Percentiles rank a stretch among this genome's conserved stretches.
Evolutionary conservation across 2,113 vertebrate species (phyloP).

Genomic region (Pseudorasbora parva): DNA sequence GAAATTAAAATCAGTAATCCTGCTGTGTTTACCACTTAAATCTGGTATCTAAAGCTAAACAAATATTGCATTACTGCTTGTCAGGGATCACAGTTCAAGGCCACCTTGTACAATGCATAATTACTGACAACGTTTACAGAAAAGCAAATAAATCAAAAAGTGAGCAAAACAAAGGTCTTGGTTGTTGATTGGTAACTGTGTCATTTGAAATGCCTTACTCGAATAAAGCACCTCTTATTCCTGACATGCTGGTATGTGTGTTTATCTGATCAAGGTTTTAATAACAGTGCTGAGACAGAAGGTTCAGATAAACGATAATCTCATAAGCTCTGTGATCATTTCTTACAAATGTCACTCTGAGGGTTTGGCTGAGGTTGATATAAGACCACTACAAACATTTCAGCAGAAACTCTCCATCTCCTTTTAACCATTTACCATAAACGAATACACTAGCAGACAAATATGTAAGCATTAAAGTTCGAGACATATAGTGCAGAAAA

Average conservation of each 20-base stretch:
- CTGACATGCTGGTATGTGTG: too few species aligned
- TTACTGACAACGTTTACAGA: background rate
- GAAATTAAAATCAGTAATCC: slow-evolving; percentile 42
- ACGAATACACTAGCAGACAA: background rate
- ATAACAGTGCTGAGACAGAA: slow-evolving; percentile 9
- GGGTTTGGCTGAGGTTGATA: background rate
- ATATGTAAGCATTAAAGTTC: background rate
- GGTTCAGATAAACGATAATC: slow-evolving; percentile 19
- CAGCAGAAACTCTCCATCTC: background rate
- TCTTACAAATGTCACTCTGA: background rate
- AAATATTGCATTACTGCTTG: background rate
- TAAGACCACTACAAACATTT: background rate
- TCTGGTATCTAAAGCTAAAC: background rate
- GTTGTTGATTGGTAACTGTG: background rate
- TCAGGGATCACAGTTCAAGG: background rate
- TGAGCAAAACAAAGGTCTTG: background rate
- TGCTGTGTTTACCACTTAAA: background rate
- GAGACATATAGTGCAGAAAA: background rate
- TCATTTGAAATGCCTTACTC: background rate
- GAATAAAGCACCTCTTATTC: background rate
- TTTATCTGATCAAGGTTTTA: slow-evolving; percentile 37
- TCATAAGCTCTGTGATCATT: background rate
- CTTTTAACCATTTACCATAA: background rate
- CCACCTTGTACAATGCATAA: background rate
- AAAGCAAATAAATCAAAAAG: background rate